A percentile compares a stretch with the other conserved stretches of the same genome.
Conservation (phyloP, 2,797 vertebrate genomes). For the Argentina silus region DNA sequence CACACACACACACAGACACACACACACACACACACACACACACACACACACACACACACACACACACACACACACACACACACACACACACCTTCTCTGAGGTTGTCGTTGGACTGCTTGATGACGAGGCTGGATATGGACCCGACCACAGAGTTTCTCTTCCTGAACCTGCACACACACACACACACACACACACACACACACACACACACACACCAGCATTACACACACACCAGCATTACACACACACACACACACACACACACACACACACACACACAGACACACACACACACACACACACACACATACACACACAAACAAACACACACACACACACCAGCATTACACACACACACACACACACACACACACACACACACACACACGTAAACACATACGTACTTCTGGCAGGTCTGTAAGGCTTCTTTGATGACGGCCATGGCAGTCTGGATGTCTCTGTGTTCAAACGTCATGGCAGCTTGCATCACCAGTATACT, state of each 20-base stretch:
- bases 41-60: background rate
- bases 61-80: conserved; percentile 1
- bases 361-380: conserved; percentile 15
- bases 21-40: background rate
- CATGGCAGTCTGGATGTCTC: conserved; percentile 93
- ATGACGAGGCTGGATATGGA: conserved; percentile 89
- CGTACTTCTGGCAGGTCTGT: conserved; percentile 87
- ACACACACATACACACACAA: too few relatives aligned
- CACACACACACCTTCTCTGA: conserved; percentile 83
- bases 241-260: too few relatives aligned
- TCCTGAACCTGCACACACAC: conserved; percentile 83
- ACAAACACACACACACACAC: too few relatives aligned
- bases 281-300: too few relatives aligned
- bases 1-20: background rate
- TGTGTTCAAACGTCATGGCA: conserved; percentile 94
- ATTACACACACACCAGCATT: too few relatives aligned
- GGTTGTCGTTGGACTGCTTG: conserved; percentile 81
- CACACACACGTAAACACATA: background rate
- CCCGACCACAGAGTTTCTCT: conserved; percentile 87
- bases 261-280: too few relatives aligned
- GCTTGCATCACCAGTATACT: conserved; percentile 95
- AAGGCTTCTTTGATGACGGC: conserved; percentile 90
- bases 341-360: too few relatives aligned
- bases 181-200: too few relatives aligned
- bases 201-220: too few relatives aligned